Percentiles rank a stretch among this genome's conserved stretches.
These are phyloP conservation scores for Phaenicophaeus curvirostris DNA, from an alignment of 2,797 vertebrate genomes.

Conservation along the genomic window DNA sequence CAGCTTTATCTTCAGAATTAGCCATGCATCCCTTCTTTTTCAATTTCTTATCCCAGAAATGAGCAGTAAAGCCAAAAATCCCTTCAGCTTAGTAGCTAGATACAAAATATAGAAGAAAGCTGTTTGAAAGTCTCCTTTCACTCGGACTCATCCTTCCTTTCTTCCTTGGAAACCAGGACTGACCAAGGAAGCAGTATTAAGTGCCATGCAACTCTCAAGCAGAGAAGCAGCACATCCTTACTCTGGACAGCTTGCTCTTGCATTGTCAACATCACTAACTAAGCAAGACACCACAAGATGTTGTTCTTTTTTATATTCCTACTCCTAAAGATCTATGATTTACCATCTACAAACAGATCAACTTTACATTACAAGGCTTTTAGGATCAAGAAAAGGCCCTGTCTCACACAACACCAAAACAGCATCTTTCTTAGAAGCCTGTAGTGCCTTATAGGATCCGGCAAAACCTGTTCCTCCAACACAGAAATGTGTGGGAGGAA, in stretches of 20 bases:
- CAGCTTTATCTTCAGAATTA: background rate
- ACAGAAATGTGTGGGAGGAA: background rate
- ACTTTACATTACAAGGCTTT: background rate
- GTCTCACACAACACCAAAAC: background rate
- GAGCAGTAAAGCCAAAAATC: background rate
- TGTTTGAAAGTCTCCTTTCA: background rate
- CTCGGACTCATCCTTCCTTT: background rate
- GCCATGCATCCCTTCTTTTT: background rate
- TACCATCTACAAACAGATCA: background rate
- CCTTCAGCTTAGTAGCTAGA: background rate
- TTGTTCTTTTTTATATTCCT: background rate
- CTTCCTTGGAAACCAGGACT: background rate
- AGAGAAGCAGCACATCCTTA: background rate
- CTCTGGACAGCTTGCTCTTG: background rate
- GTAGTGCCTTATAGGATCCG: background rate
- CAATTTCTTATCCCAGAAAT: background rate
- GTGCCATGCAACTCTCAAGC: background rate
- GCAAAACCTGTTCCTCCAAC: slow-evolving; percentile 44
- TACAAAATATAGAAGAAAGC: background rate
- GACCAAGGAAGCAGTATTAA: background rate
- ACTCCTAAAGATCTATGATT: background rate
- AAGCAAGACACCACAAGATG: rapidly evolving
- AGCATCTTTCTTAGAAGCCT: background rate
- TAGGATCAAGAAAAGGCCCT: background rate
- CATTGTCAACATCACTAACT: background rate